phyloP scores from a whole-genome alignment of 53 echinoderm and acorn worm genomes.

The Henricia sp. region DNA sequence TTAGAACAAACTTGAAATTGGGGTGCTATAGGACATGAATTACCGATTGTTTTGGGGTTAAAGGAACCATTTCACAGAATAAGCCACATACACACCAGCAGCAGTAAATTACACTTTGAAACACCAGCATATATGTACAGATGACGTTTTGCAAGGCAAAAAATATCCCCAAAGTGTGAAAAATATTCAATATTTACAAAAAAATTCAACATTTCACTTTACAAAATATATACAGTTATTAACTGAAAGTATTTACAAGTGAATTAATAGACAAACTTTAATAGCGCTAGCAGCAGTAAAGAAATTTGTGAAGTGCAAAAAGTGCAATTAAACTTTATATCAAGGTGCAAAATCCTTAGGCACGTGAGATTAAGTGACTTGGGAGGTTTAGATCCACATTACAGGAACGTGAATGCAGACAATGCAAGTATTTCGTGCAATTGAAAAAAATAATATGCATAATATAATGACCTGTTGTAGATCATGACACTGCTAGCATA shows the following conservation, averaged over 20 bases:
- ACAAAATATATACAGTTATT: conserved; percentile 36
- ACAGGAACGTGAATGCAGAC: not conserved
- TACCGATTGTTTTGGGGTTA: no score
- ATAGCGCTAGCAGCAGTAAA: not conserved
- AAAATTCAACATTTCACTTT: not conserved
- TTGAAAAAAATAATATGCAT: no score
- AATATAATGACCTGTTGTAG: no score
- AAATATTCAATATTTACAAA: conserved; percentile 40
- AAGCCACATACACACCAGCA: no score
- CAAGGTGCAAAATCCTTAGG: not conserved
- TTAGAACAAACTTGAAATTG: no score
- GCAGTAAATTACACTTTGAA: no score
- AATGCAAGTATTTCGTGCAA: no score
- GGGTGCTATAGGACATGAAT: no score
- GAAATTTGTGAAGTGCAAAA: not conserved
- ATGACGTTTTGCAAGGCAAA: not conserved
- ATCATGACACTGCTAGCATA: no score
- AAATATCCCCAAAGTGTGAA: not conserved
- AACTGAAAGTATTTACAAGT: conserved; percentile 20
- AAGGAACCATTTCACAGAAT: no score
- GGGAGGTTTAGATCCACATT: not conserved
- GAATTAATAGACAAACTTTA: not conserved
- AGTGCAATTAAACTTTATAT: not conserved
- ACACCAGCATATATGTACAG: conserved; percentile 44
- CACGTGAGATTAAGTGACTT: not conserved